Evolutionary conservation across 2,888 invertebrate species (phyloP).

Genomic region (Aleiodes leptofemur): DNA sequence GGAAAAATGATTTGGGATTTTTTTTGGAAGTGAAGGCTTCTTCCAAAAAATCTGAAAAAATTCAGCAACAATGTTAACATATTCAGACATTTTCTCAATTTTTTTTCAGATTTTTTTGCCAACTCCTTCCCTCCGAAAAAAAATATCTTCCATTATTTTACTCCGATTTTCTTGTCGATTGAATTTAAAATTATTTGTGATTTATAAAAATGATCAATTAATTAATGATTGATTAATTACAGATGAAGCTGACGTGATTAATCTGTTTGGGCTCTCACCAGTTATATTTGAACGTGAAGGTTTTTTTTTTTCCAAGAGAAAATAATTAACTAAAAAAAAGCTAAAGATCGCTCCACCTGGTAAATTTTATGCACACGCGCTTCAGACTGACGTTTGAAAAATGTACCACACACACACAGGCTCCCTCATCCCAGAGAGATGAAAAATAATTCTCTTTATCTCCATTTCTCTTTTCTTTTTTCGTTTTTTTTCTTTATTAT

Average conservation of each 20-base stretch:
- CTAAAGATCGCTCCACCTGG: constrained; percentile 61
- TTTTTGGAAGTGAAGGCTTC: no score
- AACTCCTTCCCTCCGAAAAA: no score
- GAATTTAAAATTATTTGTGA: no score
- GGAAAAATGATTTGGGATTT: background rate
- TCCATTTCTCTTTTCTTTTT: background rate
- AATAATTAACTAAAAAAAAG: background rate
- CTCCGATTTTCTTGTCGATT: no score
- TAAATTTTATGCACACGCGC: constrained; percentile 65
- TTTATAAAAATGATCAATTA: background rate
- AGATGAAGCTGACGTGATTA: constrained; percentile 67
- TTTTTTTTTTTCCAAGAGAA: constrained; percentile 41
- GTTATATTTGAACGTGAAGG: constrained; percentile 57
- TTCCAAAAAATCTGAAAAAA: no score
- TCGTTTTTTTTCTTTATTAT: no score
- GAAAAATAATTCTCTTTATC: constrained; percentile 43
- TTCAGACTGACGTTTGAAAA: constrained; percentile 59
- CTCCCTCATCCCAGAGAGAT: constrained; percentile 9
- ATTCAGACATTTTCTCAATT: no score
- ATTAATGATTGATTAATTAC: constrained; percentile 44
- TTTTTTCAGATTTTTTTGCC: no score
- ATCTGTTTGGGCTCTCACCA: constrained; percentile 55
- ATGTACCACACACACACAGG: constrained; percentile 30
- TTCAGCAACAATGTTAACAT: no score
- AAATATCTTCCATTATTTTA: no score